Evolutionary conservation across 2,113 vertebrate species (phyloP).

Genomic region (Nibea coibor): DNA sequence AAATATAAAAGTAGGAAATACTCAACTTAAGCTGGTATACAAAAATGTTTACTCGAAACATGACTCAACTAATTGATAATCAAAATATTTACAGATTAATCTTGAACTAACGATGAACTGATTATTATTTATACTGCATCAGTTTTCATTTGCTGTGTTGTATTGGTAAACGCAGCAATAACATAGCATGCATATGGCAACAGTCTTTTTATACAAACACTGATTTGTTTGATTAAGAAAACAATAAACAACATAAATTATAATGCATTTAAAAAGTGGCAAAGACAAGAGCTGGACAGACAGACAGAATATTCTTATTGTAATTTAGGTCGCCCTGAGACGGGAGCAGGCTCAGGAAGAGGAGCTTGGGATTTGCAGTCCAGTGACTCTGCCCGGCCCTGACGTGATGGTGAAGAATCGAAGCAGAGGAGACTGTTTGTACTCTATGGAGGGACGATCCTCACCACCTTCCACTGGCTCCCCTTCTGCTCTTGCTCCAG

Average conservation of each 20-base stretch:
- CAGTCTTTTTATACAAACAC: background rate
- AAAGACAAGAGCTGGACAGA: background rate
- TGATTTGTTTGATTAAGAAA: background rate
- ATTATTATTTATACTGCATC: no score
- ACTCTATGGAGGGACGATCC: conserved; percentile 68
- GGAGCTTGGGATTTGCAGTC: conserved; percentile 91
- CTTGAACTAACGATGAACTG: background rate
- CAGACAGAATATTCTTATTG: background rate
- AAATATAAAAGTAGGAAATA: background rate
- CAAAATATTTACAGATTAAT: background rate
- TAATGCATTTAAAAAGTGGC: background rate
- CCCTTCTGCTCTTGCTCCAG: conserved; percentile 30
- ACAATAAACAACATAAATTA: background rate
- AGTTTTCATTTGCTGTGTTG: background rate
- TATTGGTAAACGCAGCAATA: background rate
- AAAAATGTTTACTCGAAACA: background rate
- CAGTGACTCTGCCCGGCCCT: conserved; percentile 82
- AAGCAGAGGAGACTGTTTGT: conserved; percentile 78
- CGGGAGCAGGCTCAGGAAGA: conserved; percentile 96
- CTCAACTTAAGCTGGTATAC: background rate
- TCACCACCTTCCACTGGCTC: conserved; percentile 51
- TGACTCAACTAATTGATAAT: background rate
- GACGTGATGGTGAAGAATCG: conserved; percentile 88
- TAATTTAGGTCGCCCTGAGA: conserved; percentile 90
- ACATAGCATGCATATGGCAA: background rate